Conservation (phyloP, 2,113 vertebrate species). For the Paedocypris sp. region DNA sequence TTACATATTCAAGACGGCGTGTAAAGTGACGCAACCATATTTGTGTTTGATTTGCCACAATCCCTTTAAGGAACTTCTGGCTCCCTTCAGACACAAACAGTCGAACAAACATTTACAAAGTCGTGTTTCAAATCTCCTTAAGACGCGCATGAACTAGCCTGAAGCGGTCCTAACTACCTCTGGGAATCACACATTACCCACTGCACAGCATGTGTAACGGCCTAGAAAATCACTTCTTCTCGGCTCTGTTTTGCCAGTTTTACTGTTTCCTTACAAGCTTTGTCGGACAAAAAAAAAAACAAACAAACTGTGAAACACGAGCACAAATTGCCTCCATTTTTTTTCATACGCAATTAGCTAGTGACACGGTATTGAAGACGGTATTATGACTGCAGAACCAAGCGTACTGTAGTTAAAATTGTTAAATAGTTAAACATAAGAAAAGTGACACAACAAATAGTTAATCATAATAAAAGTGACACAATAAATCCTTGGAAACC, state of each 20-base stretch:
- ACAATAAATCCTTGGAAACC: too few relatives aligned
- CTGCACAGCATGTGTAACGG: slow-evolving; percentile 11
- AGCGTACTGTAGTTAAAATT: too few relatives aligned
- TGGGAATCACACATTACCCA: slow-evolving; percentile 12
- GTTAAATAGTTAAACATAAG: too few relatives aligned
- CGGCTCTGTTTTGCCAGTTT: background rate
- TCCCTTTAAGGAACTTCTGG: background rate
- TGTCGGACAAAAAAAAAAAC: too few relatives aligned
- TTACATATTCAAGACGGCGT: background rate
- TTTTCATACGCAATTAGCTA: too few relatives aligned
- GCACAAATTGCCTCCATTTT: too few relatives aligned
- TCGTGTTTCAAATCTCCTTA: slow-evolving; percentile 22
- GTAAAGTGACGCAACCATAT: background rate
- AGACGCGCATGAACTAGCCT: slow-evolving; percentile 22
- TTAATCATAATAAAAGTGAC: too few relatives aligned
- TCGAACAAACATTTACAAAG: slow-evolving; percentile 34
- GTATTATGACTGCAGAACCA: too few relatives aligned
- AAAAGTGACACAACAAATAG: too few relatives aligned
- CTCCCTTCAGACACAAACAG: background rate
- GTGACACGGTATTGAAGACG: too few relatives aligned
- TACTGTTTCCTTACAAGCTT: background rate
- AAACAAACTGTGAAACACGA: too few relatives aligned
- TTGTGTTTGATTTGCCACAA: background rate
- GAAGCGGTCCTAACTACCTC: slow-evolving; percentile 25
- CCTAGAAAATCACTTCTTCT: slow-evolving; percentile 30